Percentiles rank a stretch among this genome's conserved stretches.
phyloP scores from a whole-genome alignment of 2,113 vertebrate genomes.

The Nestor notabilis region DNA sequence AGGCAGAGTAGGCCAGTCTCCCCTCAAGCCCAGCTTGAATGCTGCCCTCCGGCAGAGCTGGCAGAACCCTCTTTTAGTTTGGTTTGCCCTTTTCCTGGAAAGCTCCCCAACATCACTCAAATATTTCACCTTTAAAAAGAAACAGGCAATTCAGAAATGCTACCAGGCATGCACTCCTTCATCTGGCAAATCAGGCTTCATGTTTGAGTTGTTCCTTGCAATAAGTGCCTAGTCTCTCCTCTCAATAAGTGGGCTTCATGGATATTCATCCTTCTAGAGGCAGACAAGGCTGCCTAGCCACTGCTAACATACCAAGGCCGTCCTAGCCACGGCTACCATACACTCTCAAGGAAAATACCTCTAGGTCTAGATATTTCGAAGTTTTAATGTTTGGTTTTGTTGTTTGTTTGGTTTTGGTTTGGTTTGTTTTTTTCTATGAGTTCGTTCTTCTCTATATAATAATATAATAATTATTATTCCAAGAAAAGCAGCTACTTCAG shows the following conservation, averaged over 20 bases:
- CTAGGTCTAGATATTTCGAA: not conserved
- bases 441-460: not conserved
- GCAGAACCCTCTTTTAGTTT: not conserved
- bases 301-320: not conserved
- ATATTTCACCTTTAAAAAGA: not conserved
- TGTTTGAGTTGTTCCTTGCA: not conserved
- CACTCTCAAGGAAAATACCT: not conserved
- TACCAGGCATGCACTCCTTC: not conserved
- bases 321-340: not conserved
- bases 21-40: not conserved
- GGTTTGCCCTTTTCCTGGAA: not conserved
- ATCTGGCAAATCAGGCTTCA: not conserved
- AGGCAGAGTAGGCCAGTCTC: not conserved
- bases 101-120: not conserved
- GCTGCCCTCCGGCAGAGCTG: not conserved
- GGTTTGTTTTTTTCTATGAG: not conserved
- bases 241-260: fast-evolving
- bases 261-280: not conserved
- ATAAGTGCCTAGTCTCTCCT: not conserved
- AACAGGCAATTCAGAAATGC: not conserved
- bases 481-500: not conserved
- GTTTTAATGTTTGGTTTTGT: not conserved
- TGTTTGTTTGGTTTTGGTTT: not conserved
- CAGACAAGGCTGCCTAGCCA: not conserved
- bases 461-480: not conserved